Evolutionary conservation across 2,888 invertebrate genomes (phyloP).

Genomic region (Epicampocera succincta): DNA sequence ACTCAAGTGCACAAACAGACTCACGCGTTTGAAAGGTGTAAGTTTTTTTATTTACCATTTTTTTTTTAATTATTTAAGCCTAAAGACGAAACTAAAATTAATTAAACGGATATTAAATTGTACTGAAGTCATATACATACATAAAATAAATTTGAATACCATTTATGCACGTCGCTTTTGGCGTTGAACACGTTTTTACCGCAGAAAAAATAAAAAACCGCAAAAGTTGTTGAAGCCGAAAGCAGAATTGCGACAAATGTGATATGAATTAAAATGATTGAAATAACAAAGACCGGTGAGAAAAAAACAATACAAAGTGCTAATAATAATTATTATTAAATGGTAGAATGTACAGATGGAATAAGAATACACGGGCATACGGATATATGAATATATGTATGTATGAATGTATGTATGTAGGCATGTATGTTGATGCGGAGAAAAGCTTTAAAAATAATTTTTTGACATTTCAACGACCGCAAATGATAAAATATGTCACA

Average conservation of each 20-base stretch:
- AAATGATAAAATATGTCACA: conserved; percentile 62
- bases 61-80: no score
- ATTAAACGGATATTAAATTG: conserved; percentile 28
- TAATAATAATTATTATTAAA: conserved; percentile 39
- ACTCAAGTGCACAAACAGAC: no score
- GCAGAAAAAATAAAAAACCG: conserved; percentile 20
- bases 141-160: no score
- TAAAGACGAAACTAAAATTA: neutral
- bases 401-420: no score
- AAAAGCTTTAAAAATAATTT: conserved; percentile 6
- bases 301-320: conserved; percentile 8
- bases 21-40: no score
- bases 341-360: no score
- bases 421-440: no score
- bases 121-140: conserved; percentile 6
- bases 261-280: conserved; percentile 50
- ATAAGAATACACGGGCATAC: neutral
- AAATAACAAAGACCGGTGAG: neutral
- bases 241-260: conserved; percentile 55
- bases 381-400: neutral
- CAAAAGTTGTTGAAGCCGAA: conserved; percentile 13
- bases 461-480: conserved; percentile 57
- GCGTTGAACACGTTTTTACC: conserved; percentile 31
- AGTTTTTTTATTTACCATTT: no score
- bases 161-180: conserved; percentile 29